Base-by-base conservation (phyloP, 1,140 invertebrate genomes). In the Leptoteleia sp. region DNA sequence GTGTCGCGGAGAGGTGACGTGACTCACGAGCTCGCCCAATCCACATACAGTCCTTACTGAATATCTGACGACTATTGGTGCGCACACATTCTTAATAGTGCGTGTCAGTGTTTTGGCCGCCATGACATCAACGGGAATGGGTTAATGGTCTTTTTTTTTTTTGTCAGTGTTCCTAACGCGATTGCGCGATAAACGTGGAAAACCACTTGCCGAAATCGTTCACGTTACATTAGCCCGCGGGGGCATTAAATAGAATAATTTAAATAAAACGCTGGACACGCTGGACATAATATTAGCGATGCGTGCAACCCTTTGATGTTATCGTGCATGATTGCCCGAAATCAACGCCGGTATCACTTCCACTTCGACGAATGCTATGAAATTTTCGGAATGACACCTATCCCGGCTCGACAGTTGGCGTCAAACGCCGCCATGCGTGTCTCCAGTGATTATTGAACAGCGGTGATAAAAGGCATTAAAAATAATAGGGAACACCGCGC, bases 361-460 rank as follows among this genome's bases (percentile, higher is more conserved):
- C 64, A 62, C 57, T 76, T 68, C 29, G 54, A 68, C 57, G 64
- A 64, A 43, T 42, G 25, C 57, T 70, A 70, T 68, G 73, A 76
- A 54, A 76, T 76, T 76, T 76, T 68, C 57, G 54, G 9, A 76
- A 76, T 70, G 73, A 76, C 73, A 76, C 73, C 55, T 68, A 68
- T 17, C 64, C n/a, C 12, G 19, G 13, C 48, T 59, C 72, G 73
- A 76, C 73, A 76, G 73, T 76, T 76, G 73, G 64, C 64, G 48
- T 55, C 73, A 76, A 76, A 76, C 22, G 73, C 55, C 55, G 37
- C 47, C 59, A 65, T 77, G 62, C 65, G 57, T 65, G 65, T 71
- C 75, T 57, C 59, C 59, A 61, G 52, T 64, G 59, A 70, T 71
- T 70, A 77, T 70, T 52, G 64, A 55, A 40, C 40, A 12, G 40